phyloP scores from a whole-genome alignment of 2,888 invertebrate genomes.

The Druceiella hillmani region DNA sequence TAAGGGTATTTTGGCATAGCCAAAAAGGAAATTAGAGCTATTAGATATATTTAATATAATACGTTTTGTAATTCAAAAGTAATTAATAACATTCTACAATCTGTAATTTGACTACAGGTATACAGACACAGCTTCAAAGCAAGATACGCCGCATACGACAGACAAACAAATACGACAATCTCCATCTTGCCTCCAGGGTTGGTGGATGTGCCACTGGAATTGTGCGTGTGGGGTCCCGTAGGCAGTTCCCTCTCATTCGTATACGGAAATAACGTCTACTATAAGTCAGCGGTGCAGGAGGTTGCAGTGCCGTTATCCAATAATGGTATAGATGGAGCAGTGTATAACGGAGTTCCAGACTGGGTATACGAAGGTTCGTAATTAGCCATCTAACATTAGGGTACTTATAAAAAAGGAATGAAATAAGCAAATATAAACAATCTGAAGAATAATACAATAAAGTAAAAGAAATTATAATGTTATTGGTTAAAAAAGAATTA shows the following conservation, averaged over 20 bases:
- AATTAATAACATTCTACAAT: no score
- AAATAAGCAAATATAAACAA: no score
- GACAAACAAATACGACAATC: constrained; percentile 42
- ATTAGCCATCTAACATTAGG: no score
- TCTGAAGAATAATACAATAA: no score
- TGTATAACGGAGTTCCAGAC: constrained; percentile 85
- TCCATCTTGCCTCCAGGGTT: constrained; percentile 34
- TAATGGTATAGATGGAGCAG: constrained; percentile 53
- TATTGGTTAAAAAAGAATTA: no score
- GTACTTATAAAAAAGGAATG: no score
- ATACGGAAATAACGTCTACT: constrained; percentile 70
- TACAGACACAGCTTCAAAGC: constrained; percentile 77
- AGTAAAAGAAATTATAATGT: no score
- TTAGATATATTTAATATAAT: no score
- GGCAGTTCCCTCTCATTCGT: constrained; percentile 71
- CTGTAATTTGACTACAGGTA: constrained; percentile 55
- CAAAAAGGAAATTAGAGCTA: no score
- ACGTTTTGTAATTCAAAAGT: not conserved
- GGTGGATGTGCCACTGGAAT: constrained; percentile 53
- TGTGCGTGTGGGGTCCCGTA: constrained; percentile 71
- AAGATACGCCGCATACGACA: constrained; percentile 63
- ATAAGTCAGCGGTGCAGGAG: constrained; percentile 50
- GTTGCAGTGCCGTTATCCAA: constrained; percentile 55
- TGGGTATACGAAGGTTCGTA: constrained; percentile 91
- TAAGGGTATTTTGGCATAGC: no score